These are phyloP conservation scores for Astreopora myriophthalma DNA, from an alignment of 64 coral and sea anemone genomes.

Conservation along the genomic window DNA sequence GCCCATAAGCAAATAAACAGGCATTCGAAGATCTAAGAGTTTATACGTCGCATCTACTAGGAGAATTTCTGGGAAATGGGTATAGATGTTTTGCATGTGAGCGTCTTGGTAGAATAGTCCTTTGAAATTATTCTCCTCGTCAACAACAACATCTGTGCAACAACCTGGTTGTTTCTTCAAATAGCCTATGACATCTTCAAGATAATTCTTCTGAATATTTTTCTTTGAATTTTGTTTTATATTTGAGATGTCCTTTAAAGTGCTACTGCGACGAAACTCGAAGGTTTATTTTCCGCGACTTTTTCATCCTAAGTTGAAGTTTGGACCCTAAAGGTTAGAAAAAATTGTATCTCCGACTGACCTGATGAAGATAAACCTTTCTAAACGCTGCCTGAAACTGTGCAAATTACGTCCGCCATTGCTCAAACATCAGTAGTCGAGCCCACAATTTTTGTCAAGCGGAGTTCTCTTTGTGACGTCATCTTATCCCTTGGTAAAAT, in stretches of 20 bases:
- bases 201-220: conserved; percentile 38
- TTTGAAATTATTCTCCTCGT: conserved; percentile 63
- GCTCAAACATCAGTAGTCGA: too few relatives aligned
- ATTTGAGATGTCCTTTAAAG: conserved; percentile 52
- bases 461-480: too few relatives aligned
- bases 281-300: too few relatives aligned
- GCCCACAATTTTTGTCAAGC: too few relatives aligned
- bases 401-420: too few relatives aligned
- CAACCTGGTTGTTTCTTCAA: conserved; percentile 34
- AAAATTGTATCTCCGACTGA: too few relatives aligned
- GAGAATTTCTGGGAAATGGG: conserved; percentile 38
- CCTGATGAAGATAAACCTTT: too few relatives aligned
- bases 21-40: conserved; percentile 54
- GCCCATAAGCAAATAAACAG: conserved; percentile 43
- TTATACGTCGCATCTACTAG: conserved; percentile 60
- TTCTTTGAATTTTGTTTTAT: conserved; percentile 26
- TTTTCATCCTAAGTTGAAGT: too few relatives aligned
- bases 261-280: too few relatives aligned
- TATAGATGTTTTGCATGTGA: conserved; percentile 38
- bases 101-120: conserved; percentile 63
- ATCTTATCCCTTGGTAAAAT: too few relatives aligned
- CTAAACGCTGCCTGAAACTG: too few relatives aligned
- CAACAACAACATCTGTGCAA: conserved; percentile 32
- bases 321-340: too few relatives aligned
- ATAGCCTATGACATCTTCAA: conserved; percentile 15